These are phyloP conservation scores for Puntigrus tetrazona DNA, from an alignment of 2,113 vertebrate genomes.

Conservation along the genomic window DNA sequence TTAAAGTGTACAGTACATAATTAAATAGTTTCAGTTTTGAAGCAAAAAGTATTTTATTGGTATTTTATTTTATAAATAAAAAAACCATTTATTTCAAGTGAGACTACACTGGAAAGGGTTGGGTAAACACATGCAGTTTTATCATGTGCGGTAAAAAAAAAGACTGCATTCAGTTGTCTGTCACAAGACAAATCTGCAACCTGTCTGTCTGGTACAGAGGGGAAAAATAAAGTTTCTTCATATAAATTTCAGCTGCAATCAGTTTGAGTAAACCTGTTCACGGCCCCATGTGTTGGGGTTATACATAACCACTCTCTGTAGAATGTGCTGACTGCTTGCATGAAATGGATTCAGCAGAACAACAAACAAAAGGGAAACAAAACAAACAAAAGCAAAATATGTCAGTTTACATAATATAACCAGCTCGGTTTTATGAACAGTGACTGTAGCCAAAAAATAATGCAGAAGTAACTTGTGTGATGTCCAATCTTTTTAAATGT, in stretches of 20 bases:
- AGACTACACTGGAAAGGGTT: constrained; percentile 63
- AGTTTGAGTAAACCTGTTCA: constrained; percentile 43
- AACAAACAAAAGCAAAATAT: neutral
- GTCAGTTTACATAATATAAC: neutral
- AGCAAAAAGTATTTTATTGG: no score
- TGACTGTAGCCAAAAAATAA: neutral
- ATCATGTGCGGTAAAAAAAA: constrained; percentile 20
- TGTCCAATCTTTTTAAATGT: neutral
- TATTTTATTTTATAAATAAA: neutral
- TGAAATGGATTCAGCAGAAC: constrained; percentile 9
- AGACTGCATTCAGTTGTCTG: constrained; percentile 72
- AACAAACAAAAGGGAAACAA: no score
- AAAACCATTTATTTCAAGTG: neutral
- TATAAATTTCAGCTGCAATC: constrained; percentile 30
- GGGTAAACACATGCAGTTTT: constrained; percentile 63
- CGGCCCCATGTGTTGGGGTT: neutral
- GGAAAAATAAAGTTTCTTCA: neutral
- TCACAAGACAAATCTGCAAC: constrained; percentile 70
- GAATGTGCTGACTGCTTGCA: neutral
- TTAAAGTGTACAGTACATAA: no score
- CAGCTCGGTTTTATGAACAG: neutral
- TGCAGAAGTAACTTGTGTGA: neutral
- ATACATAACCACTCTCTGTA: neutral
- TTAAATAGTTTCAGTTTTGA: neutral
- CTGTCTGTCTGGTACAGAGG: constrained; percentile 63